Conservation (phyloP, 2,797 vertebrate genomes). For the Acropternis orthonyx region DNA sequence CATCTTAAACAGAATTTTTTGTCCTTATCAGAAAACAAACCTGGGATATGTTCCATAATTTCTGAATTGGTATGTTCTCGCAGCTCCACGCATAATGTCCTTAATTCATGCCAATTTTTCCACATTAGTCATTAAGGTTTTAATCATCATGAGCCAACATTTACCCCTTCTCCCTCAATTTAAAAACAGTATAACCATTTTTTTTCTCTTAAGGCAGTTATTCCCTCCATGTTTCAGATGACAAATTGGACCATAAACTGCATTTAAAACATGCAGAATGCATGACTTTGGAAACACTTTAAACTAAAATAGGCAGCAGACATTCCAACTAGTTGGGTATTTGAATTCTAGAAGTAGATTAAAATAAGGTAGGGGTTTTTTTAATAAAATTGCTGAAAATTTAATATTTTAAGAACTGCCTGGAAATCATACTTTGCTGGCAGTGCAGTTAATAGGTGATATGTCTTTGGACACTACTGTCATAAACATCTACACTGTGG, state of each 20-base stretch:
- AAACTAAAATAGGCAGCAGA: conserved; percentile 22
- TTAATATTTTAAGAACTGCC: not conserved
- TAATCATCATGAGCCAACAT: not conserved
- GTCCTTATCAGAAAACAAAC: not conserved
- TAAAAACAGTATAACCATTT: not conserved
- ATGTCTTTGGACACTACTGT: not conserved
- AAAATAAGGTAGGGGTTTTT: not conserved
- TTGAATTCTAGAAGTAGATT: not conserved
- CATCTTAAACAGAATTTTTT: not conserved
- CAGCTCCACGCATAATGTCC: not conserved
- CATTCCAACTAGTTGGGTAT: not conserved
- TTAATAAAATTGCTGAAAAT: not conserved
- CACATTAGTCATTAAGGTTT: not conserved
- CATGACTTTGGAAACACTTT: not conserved
- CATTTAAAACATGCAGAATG: conserved; percentile 26
- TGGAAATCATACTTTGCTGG: not conserved
- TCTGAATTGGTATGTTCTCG: not conserved
- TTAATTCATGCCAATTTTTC: not conserved
- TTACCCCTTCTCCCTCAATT: not conserved
- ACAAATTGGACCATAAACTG: conserved; percentile 25
- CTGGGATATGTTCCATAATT: not conserved
- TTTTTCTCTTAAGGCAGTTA: conserved; percentile 21
- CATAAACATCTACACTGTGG: not conserved
- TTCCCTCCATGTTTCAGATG: not conserved
- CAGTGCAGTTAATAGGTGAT: not conserved